phyloP scores from a whole-genome alignment of 2,888 invertebrate genomes.

The Coelopa pilipes region DNA sequence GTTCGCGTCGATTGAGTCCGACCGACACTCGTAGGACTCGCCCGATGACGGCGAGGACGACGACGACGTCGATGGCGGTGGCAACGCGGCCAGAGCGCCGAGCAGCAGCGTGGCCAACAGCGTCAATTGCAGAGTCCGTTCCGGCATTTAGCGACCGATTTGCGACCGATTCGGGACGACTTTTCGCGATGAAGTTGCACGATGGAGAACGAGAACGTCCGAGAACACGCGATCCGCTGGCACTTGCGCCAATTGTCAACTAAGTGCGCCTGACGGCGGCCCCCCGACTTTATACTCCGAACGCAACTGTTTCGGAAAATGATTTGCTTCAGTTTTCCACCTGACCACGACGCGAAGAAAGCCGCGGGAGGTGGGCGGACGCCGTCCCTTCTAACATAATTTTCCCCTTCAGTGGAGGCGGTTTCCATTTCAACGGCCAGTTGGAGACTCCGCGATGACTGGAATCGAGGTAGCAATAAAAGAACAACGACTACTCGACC shows the following conservation, averaged over 20 bases:
- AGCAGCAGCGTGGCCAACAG: background rate
- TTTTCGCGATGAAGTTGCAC: background rate
- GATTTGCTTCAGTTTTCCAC: background rate
- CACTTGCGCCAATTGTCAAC: constrained; percentile 44
- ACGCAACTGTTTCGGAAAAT: constrained; percentile 30
- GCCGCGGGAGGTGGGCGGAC: background rate
- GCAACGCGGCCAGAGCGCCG: background rate
- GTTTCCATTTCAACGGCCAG: constrained; percentile 62
- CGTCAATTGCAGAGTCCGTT: background rate
- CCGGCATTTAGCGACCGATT: too few species aligned
- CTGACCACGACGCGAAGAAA: background rate
- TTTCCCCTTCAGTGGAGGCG: constrained; percentile 60
- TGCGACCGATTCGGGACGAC: too few species aligned
- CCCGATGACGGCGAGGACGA: background rate
- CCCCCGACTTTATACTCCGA: constrained; percentile 52
- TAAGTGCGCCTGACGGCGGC: constrained; percentile 51
- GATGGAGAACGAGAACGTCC: background rate
- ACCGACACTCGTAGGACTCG: constrained; percentile 5
- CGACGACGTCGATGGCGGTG: background rate
- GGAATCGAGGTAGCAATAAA: too few species aligned
- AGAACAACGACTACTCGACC: too few species aligned
- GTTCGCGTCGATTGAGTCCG: constrained; percentile 57
- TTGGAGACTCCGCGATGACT: constrained; percentile 42
- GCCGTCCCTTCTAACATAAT: constrained; percentile 46
- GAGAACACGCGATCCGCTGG: constrained; percentile 37